phyloP scores from a whole-genome alignment of 2,888 invertebrate genomes.

The Hydraecia micacea region DNA sequence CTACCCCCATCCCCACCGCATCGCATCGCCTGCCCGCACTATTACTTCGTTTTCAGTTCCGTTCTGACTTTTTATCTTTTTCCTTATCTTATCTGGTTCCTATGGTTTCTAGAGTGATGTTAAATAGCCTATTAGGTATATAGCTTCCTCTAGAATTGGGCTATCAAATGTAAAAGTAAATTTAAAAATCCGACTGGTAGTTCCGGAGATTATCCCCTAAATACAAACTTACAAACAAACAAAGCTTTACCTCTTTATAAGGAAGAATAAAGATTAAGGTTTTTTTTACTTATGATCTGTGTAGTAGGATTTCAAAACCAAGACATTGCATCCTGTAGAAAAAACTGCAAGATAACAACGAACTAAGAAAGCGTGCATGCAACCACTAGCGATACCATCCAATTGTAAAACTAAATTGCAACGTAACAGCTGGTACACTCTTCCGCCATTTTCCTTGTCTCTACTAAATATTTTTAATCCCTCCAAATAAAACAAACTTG shows the following conservation, averaged over 20 bases:
- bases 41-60: neutral
- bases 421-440: slow-evolving; percentile 33
- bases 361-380: slow-evolving; percentile 20
- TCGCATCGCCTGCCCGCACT: neutral
- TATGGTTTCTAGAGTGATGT: too few relatives aligned
- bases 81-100: too few relatives aligned
- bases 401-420: slow-evolving; percentile 41
- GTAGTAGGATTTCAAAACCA: neutral
- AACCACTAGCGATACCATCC: slow-evolving; percentile 33
- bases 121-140: too few relatives aligned
- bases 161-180: neutral
- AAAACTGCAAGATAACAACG: slow-evolving; percentile 7
- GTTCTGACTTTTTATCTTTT: too few relatives aligned
- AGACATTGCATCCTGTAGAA: neutral
- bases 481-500: slow-evolving; percentile 35
- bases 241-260: too few relatives aligned
- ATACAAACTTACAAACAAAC: too few relatives aligned
- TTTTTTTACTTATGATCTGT: too few relatives aligned
- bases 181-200: too few relatives aligned
- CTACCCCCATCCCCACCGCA: neutral
- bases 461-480: slow-evolving; percentile 38
- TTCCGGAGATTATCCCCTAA: too few relatives aligned
- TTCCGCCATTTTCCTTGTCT: slow-evolving; percentile 8
- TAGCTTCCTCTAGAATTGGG: neutral
- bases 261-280: too few relatives aligned